phyloP scores from a whole-genome alignment of 2,113 vertebrate species.

The Motacilla tschutschensis region DNA sequence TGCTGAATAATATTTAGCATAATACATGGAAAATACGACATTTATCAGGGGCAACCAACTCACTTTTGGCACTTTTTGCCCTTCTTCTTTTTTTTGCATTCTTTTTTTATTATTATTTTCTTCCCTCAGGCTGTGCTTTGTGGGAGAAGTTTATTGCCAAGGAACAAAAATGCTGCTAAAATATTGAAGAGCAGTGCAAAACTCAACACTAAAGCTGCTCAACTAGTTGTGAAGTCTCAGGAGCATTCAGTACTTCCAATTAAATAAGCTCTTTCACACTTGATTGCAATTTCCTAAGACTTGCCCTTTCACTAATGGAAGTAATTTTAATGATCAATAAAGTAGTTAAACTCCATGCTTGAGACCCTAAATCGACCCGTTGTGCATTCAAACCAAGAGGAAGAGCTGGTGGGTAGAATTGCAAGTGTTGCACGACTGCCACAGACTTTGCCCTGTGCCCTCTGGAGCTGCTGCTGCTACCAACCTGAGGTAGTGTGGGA shows the following conservation, averaged over 20 bases:
- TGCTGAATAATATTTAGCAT: background rate
- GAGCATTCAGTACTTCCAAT: background rate
- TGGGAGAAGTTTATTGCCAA: background rate
- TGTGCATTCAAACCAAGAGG: background rate
- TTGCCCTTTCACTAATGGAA: background rate
- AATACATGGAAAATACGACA: background rate
- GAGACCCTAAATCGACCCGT: background rate
- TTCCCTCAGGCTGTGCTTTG: background rate
- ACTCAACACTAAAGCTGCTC: background rate
- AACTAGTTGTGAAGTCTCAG: background rate
- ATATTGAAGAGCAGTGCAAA: background rate
- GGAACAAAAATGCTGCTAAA: background rate
- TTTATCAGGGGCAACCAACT: background rate
- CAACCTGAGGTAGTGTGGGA: background rate
- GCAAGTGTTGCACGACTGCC: rapidly evolving
- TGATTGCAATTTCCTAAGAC: background rate
- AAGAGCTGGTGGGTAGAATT: background rate
- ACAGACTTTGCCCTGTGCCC: rapidly evolving
- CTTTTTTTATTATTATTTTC: background rate
- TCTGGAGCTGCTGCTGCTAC: background rate
- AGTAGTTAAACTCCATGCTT: background rate
- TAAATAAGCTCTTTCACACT: background rate
- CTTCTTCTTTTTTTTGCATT: background rate
- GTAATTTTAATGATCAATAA: background rate
- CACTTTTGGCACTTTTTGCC: background rate